Base-by-base conservation (phyloP, 2,888 invertebrate species). In the Drosophila yooni region DNA sequence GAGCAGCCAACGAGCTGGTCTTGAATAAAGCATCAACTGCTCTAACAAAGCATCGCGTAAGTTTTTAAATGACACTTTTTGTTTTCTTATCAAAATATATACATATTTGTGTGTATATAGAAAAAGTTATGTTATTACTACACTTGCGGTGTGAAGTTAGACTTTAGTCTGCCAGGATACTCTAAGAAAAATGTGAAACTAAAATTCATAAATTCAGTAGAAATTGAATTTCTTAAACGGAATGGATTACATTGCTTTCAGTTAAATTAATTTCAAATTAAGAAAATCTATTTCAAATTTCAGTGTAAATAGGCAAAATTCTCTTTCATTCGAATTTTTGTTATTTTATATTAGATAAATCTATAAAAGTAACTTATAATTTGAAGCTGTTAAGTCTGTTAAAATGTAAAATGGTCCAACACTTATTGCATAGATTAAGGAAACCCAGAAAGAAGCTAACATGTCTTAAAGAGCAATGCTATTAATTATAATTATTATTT, bases 1-100 rank as follows among this genome's bases (percentile, higher is more conserved):
- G 46, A 10, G 69, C 69, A 1, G 83, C 71, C 29, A 70, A 36
- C n/a, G 77, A 83, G 38, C 36, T 83, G 8, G 46, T 80, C 3
- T 29, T 81, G n/a, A 69, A 60, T 31, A 73, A 63, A 21, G 50
- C 56, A 7, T 43, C 77, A 0, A 31, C 73, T 2, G 65, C 74
- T 1, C 15, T 76, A 18, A 10, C 36, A 10, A 64, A 74, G 51
- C 69, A 81, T 52, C 74, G 81, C 21, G 71, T 80, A 71, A 68
- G 83, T 58, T 33, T 13, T 15, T 10, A 13, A 34, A 60, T 60
- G 10, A 25, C 27, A 38, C 56, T 56, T 56, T 56, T 56, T n/a
- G 25, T 31, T 58, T 46, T 25, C 56, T 56, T 38, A n/a, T 27
- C 13, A n/a, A 56, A 29, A 38, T 29, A 27, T 36, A 15, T 7